Base-by-base conservation (phyloP, 1,140 invertebrate genomes). In the Drosophila nebulosa region DNA sequence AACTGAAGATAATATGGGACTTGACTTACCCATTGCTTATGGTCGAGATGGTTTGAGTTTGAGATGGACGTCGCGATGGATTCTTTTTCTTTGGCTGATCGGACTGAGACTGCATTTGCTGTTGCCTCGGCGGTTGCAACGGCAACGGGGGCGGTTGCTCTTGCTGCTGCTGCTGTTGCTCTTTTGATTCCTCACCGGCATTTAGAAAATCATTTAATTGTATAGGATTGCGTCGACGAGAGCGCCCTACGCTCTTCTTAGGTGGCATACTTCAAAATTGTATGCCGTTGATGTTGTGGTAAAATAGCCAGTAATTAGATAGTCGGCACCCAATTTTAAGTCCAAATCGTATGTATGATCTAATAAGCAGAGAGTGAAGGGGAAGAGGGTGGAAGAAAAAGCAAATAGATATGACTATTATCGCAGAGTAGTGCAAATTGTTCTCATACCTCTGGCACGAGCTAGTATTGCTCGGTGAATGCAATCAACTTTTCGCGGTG, bases 201-300 rank as follows among this genome's bases (percentile, higher is more conserved):
- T 57, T 61, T 9, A 83, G 12, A 0, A 78, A 83, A 1, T 71
- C 63, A n/a, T 18, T 53, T 0, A 83, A 51, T 5, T 61, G 67
- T 0, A 85, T 46, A 1, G 72, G 32, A 9, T 30, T 18, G 35
- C 53, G 60, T 2, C 53, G 57, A 1, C 53, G 39, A 3, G 50
- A 35, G 4, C 32, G 14, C 0, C 59, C 42, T 62, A 81, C 12
- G 9, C 22, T 60, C 60, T 73, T 73, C 16, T 78, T 66, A 90
- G 59, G 32, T 88, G 78, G 42, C 90, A 90, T 90, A 85, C 73
- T 57, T 88, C 76, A 53, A 90, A 75, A 12, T 78, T 69, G 39
- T 79, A 79, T 0, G 39, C 42, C 22, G 6, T 58, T 5, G 73
- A 21, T 4, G 71, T 59, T n/a, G 36, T 39, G 1, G 65, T 26